Conservation (phyloP, 2,113 vertebrate species). For the Ceratotherium simum region DNA sequence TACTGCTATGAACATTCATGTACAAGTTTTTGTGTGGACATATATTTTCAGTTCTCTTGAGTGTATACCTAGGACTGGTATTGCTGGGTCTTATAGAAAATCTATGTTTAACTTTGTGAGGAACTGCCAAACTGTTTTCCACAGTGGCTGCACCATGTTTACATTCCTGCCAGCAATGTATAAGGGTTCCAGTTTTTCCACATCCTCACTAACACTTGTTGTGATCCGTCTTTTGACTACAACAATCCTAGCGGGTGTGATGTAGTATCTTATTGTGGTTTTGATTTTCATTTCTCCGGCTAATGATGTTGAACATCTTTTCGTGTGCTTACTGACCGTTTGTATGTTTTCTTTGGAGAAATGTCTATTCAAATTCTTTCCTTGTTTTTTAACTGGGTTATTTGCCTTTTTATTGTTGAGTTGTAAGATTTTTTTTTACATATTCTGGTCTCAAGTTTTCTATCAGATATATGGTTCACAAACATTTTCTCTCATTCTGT, state of each 20-base stretch:
- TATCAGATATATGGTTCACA: not conserved
- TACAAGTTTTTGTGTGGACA: not conserved
- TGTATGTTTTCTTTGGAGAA: constrained; percentile 17
- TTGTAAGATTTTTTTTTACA: not conserved
- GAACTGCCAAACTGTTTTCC: not conserved
- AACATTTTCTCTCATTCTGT: not conserved
- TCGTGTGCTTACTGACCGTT: not conserved
- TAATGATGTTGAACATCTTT: not conserved
- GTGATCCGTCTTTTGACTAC: not conserved
- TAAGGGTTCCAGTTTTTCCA: not conserved
- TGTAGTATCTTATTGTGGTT: not conserved
- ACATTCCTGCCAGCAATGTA: not conserved
- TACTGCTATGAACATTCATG: not conserved
- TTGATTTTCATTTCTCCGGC: not conserved
- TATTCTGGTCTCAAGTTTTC: not conserved
- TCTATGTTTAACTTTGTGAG: not conserved
- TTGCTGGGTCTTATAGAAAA: not conserved
- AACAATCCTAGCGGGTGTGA: not conserved
- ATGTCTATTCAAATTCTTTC: not conserved
- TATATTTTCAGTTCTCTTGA: not conserved
- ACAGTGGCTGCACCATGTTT: too few species aligned
- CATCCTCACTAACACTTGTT: not conserved
- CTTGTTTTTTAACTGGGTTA: not conserved
- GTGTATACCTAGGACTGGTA: not conserved
- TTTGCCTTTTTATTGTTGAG: not conserved